These are phyloP conservation scores for Forbesichthys papilliferus DNA, from an alignment of 2,113 vertebrate species.

Conservation along the genomic window DNA sequence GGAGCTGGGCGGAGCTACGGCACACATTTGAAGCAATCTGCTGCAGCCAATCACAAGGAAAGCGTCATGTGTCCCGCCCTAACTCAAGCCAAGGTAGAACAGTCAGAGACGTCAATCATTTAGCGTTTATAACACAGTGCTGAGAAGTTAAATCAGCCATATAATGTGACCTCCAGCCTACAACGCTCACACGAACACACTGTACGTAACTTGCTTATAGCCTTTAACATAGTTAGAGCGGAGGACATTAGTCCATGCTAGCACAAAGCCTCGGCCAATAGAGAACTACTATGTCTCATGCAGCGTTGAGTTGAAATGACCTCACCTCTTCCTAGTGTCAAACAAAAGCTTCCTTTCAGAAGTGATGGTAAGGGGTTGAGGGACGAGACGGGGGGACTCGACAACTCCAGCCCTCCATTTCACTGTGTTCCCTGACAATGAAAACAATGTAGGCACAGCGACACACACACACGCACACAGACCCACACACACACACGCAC, in stretches of 20 bases:
- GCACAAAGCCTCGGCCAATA: conserved; percentile 28
- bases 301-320: conserved; percentile 59
- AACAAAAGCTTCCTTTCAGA: conserved; percentile 59
- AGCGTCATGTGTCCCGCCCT: no score
- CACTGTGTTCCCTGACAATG: conserved; percentile 25
- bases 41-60: no score
- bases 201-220: conserved; percentile 6
- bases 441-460: conserved; percentile 11
- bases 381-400: conserved; percentile 19
- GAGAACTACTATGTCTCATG: conserved; percentile 46
- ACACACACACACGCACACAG: not conserved
- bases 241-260: conserved; percentile 49
- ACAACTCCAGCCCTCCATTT: conserved; percentile 34
- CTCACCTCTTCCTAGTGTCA: conserved; percentile 59
- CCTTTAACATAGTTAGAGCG: conserved; percentile 6
- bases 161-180: not conserved
- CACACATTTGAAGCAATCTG: no score
- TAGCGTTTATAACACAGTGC: no score
- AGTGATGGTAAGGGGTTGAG: not conserved
- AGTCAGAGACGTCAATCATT: no score
- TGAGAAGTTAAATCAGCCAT: no score
- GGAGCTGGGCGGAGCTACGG: no score
- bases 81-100: no score
- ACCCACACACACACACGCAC: no score
- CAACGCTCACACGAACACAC: conserved; percentile 3